Evolutionary conservation across 2,113 vertebrate species (phyloP), one percentile per base, ranked within the genome.

Genomic region (Siniperca knerii): DNA sequence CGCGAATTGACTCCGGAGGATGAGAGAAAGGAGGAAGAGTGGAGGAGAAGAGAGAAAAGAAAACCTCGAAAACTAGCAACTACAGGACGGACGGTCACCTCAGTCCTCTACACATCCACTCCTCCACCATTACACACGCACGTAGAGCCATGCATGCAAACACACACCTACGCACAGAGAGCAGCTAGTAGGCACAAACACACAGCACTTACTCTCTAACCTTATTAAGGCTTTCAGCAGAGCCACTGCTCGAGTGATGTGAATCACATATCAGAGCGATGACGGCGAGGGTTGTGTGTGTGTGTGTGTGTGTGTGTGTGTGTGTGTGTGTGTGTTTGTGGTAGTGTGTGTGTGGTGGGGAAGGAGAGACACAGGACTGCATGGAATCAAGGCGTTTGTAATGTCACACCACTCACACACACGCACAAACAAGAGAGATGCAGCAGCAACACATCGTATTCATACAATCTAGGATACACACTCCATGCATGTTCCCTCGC

Each of bases 171-270:
- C 74, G 7, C 81, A 81, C 46, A 65, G 46, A 82, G 48, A 79
- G 61, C 52, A 73, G 64, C 65, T 50, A 66, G 46, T 46, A 85
- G 75, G 84, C 89, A 89, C 57, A 84, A 79, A 89, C 87, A 82
- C 75, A 80, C 75, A 87, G 86, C 92, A 94, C 93, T 95, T 92
- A 85, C 81, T 83, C 81, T 81, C 44, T 90, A 92, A 94, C 93
- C 93, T 92, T 95, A 94, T 95, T 95, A 94, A 91, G 91, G 92
- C 91, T 89, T 90, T 93, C 83, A 89, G 76, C 80, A 72, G 77
- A 91, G 87, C 80, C 37, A 48, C 81, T 81, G 86, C 67, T 84
- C 37, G 58, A 88, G 75, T 81, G 85, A 88, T 69, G 84, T 83
- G 77, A 90, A 89, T 90, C 84, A 89, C 88, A 76, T 90, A 89